Conservation (phyloP, 2,797 vertebrate species). For the Epinephelus awoara region DNA sequence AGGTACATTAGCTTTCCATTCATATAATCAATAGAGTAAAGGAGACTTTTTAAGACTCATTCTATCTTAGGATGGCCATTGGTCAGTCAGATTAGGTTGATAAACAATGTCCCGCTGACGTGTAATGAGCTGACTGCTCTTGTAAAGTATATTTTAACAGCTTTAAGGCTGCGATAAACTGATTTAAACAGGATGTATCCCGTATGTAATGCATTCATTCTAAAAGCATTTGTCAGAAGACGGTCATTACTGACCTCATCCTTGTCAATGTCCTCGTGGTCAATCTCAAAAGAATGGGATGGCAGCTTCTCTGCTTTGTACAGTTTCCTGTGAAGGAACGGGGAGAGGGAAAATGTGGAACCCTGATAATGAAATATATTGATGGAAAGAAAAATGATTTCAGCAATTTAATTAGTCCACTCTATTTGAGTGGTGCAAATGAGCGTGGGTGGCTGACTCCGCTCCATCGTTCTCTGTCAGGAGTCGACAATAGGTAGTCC, state of each 20-base stretch:
- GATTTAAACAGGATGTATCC: constrained; percentile 65
- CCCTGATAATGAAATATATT: constrained; percentile 27
- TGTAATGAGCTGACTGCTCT: constrained; percentile 41
- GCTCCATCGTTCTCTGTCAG: constrained; percentile 66
- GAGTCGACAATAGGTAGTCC: constrained; percentile 66
- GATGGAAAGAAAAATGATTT: constrained; percentile 42
- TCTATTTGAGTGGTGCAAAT: constrained; percentile 41
- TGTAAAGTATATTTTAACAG: constrained; percentile 56
- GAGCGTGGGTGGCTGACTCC: constrained; percentile 47
- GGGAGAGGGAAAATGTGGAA: constrained; percentile 21
- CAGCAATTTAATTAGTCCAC: constrained; percentile 44
- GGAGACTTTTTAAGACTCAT: constrained; percentile 36
- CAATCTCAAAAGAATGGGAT: constrained; percentile 97
- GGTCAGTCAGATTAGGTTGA: constrained; percentile 47
- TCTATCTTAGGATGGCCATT: constrained; percentile 8
- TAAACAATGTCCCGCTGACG: constrained; percentile 47
- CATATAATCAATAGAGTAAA: constrained; percentile 49
- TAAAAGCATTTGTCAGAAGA: constrained; percentile 56
- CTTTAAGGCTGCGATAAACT: constrained; percentile 57
- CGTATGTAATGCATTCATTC: constrained; percentile 49
- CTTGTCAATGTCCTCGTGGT: constrained; percentile 97
- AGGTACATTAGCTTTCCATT: constrained; percentile 26
- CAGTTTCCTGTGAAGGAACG: constrained; percentile 85
- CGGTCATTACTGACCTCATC: constrained; percentile 91
- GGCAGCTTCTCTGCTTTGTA: constrained; percentile 94